Conservation (phyloP, 35 echinoderm and acorn worm genomes). For the Hemicentrotus pulcherrimus region DNA sequence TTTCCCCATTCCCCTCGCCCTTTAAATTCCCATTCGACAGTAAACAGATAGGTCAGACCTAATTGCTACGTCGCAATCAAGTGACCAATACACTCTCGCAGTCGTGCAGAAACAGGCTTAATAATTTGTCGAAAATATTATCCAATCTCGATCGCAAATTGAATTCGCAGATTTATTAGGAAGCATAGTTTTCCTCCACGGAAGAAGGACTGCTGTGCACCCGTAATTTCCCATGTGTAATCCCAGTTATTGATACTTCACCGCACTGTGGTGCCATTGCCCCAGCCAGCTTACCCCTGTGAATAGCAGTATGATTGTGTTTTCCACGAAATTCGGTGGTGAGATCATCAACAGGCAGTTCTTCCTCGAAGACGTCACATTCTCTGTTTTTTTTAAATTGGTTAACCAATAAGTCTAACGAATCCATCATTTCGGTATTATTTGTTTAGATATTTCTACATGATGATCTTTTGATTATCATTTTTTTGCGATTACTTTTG, state of each 20-base stretch:
- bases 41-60: neutral
- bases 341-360: neutral
- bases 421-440: no score
- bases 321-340: neutral
- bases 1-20: neutral
- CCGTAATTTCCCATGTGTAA: neutral
- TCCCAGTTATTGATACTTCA: neutral
- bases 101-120: neutral
- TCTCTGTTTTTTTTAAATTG: neutral
- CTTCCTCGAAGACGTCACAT: neutral
- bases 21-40: neutral
- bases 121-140: constrained; percentile 20
- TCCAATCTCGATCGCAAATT: constrained; percentile 10
- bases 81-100: neutral
- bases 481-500: neutral
- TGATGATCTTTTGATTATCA: neutral
- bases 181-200: neutral
- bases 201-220: neutral
- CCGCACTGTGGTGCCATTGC: neutral
- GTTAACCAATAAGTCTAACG: no score
- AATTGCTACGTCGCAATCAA: neutral
- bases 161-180: neutral
- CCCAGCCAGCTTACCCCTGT: neutral
- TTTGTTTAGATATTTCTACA: no score
- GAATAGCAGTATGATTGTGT: neutral